Conservation (phyloP, 2,888 invertebrate species). For the Drosophila buzzatii region DNA sequence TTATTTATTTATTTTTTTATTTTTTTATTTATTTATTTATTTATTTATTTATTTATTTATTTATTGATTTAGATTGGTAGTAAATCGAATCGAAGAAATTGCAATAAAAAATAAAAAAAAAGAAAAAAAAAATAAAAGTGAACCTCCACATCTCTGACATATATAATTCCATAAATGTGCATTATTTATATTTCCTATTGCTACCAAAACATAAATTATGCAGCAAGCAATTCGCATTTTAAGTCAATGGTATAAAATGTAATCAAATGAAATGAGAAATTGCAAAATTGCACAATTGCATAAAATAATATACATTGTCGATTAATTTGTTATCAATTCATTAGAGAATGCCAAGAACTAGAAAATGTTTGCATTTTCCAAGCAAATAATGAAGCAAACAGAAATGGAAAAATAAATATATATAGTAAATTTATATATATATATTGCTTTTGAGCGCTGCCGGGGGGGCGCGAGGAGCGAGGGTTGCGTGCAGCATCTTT, state of each 20-base stretch:
- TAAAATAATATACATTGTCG: not conserved
- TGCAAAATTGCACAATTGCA: not conserved
- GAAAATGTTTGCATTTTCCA: constrained; percentile 57
- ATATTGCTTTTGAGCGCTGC: constrained; percentile 8
- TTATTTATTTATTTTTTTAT: no score
- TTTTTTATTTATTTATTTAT: no score
- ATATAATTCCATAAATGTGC: no score
- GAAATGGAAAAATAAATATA: not conserved
- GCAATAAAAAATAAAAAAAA: no score
- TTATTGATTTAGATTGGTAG: no score
- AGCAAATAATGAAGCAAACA: constrained; percentile 51
- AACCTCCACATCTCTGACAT: no score
- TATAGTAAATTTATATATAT: no score
- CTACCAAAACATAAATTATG: not conserved
- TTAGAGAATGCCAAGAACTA: constrained; percentile 30
- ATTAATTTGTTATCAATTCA: constrained; percentile 48
- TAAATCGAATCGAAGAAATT: no score
- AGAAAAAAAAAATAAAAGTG: no score
- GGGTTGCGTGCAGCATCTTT: constrained; percentile 1
- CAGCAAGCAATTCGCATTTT: not conserved
- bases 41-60: no score
- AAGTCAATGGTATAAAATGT: not conserved
- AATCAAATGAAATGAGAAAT: not conserved
- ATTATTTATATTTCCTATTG: not conserved
- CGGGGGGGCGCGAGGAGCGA: no score